These are phyloP conservation scores for Botrylloides violaceus DNA, from an alignment of 23 tunicate genomes.

Conservation along the genomic window DNA sequence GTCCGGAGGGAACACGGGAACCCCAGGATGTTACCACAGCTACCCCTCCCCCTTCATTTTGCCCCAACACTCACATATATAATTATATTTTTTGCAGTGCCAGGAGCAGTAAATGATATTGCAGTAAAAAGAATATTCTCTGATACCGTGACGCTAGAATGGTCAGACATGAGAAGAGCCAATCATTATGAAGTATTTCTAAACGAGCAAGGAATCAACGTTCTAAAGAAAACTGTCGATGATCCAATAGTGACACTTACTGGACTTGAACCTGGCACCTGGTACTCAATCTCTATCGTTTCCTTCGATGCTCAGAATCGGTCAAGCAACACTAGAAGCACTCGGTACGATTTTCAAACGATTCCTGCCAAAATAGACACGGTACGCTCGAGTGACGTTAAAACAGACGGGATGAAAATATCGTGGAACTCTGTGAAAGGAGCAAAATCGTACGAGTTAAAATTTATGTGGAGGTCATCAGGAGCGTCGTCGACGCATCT, in stretches of 20 bases:
- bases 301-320: slow-evolving; percentile 14
- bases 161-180: slow-evolving; percentile 31
- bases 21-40: too few species aligned
- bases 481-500: slow-evolving; percentile 9
- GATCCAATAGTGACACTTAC: not conserved
- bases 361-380: not conserved
- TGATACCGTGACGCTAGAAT: slow-evolving; percentile 16
- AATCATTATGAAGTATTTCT: not conserved
- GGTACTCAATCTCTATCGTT: slow-evolving; percentile 1
- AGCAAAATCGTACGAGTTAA: slow-evolving; percentile 9
- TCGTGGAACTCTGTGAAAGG: not conserved
- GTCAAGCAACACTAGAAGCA: not conserved
- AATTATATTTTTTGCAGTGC: too few species aligned
- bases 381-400: not conserved
- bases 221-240: not conserved
- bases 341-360: slow-evolving; percentile 11
- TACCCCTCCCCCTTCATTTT: too few species aligned
- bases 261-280: not conserved
- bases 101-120: slow-evolving; percentile 29
- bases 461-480: not conserved
- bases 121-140: slow-evolving; percentile 28
- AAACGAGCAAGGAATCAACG: not conserved
- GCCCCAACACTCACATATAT: too few species aligned
- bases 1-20: too few species aligned
- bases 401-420: not conserved